Percentiles rank a stretch among this genome's conserved stretches.
Evolutionary conservation across 2,888 invertebrate genomes (phyloP).

Genomic region (Harmothoe impar): DNA sequence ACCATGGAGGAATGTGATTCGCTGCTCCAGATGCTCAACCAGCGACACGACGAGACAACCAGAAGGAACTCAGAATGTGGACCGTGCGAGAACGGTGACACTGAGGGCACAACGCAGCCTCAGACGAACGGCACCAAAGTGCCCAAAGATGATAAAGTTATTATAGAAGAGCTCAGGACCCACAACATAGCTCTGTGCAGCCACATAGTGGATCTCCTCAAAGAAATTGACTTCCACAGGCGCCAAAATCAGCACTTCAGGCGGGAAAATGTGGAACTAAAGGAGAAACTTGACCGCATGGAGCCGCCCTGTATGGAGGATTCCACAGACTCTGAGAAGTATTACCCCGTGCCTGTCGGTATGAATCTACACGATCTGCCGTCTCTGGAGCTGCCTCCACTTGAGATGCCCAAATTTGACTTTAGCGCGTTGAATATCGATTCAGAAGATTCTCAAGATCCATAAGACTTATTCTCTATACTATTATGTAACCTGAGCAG

Average conservation of each 20-base stretch:
- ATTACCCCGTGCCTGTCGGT: conserved; percentile 55
- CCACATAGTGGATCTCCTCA: conserved; percentile 76
- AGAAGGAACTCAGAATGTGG: neutral
- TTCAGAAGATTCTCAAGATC: conserved; percentile 12
- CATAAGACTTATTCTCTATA: no score
- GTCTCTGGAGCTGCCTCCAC: conserved; percentile 85
- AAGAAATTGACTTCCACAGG: conserved; percentile 69
- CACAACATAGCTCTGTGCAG: conserved; percentile 78
- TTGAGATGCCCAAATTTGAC: conserved; percentile 88
- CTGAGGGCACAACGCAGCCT: neutral
- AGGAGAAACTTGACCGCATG: conserved; percentile 28
- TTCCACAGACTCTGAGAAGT: conserved; percentile 39
- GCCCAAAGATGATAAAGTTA: conserved; percentile 76
- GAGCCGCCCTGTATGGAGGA: conserved; percentile 5
- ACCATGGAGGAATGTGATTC: conserved; percentile 78
- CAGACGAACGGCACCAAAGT: conserved; percentile 69
- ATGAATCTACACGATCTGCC: conserved; percentile 82
- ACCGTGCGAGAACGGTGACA: neutral
- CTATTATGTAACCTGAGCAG: neutral
- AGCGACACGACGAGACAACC: neutral
- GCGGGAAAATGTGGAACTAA: conserved; percentile 59
- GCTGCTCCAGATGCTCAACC: conserved; percentile 74
- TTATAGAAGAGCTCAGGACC: conserved; percentile 78
- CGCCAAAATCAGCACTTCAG: conserved; percentile 38
- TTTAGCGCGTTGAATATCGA: conserved; percentile 78